A percentile compares a stretch with the other conserved stretches of the same genome.
Evolutionary conservation across 2,888 invertebrate species (phyloP).

Genomic region (Caenorhabditis sp.): DNA sequence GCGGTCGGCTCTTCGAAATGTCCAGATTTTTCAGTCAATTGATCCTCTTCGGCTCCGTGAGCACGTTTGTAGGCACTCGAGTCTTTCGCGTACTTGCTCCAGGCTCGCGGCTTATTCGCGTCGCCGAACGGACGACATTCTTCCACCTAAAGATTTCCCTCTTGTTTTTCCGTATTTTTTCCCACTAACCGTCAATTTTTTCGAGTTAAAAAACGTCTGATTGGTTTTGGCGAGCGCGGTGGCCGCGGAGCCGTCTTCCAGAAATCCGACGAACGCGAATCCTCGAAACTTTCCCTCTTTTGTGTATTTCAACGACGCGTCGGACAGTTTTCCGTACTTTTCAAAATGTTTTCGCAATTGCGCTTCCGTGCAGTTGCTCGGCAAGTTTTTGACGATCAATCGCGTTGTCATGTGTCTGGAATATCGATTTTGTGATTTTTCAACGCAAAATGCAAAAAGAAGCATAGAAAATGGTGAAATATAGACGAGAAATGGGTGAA

Average conservation of each 20-base stretch:
- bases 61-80: constrained; percentile 62
- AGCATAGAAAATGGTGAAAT: no score
- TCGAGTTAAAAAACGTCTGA: constrained; percentile 89
- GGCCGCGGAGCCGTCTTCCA: constrained; percentile 87
- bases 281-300: constrained; percentile 89
- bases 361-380: constrained; percentile 69
- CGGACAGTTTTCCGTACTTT: constrained; percentile 84
- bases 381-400: constrained; percentile 75
- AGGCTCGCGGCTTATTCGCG: constrained; percentile 87
- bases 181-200: constrained; percentile 84
- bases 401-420: constrained; percentile 67
- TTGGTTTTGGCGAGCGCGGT: constrained; percentile 88
- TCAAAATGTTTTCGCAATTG: constrained; percentile 65
- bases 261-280: constrained; percentile 94
- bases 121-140: constrained; percentile 81
- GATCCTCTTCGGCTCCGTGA: constrained; percentile 58
- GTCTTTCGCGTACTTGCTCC: constrained; percentile 92
- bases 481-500: no score
- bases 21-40: constrained; percentile 20
- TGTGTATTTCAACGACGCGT: constrained; percentile 93
- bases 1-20: constrained; percentile 32
- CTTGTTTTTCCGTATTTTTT: neutral
- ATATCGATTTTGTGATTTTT: no score
- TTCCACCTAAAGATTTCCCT: constrained; percentile 82
- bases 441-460: no score